A percentile compares a stretch with the other conserved stretches of the same genome.
These are phyloP conservation scores for Pandemis heparana DNA, from an alignment of 2,888 invertebrate genomes.

Conservation along the genomic window DNA sequence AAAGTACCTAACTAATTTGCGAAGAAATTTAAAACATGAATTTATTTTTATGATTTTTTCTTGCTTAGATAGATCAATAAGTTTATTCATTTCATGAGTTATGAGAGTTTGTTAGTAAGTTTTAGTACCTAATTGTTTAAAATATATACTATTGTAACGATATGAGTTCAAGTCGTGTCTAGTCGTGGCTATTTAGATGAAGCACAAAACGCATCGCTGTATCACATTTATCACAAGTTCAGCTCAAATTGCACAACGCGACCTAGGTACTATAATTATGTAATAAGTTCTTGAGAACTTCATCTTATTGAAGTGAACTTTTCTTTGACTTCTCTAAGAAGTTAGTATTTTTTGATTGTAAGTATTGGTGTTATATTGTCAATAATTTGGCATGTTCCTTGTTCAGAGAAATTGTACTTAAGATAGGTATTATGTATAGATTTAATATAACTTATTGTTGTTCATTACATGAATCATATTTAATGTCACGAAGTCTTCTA, in stretches of 20 bases:
- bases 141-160: constrained; percentile 16
- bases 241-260: constrained; percentile 15
- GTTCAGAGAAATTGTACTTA: constrained; percentile 6
- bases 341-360: constrained; percentile 12
- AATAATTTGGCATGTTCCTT: constrained; percentile 3
- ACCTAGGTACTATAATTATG: not conserved
- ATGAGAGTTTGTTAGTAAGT: constrained; percentile 14
- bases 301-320: constrained; percentile 5
- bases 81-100: constrained; percentile 6
- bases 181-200: constrained; percentile 11
- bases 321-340: constrained; percentile 22
- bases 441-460: constrained; percentile 11
- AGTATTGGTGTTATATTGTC: constrained; percentile 9
- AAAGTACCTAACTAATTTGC: not conserved
- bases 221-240: not conserved
- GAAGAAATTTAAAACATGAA: not conserved
- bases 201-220: constrained; percentile 21
- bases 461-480: constrained; percentile 8
- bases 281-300: constrained; percentile 1
- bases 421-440: not conserved
- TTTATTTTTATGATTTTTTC: not conserved
- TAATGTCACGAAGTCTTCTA: not conserved
- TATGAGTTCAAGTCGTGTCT: constrained; percentile 1
- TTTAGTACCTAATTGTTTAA: constrained; percentile 14
- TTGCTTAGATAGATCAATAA: not conserved